Conservation (phyloP, 2,888 invertebrate genomes). For the Hydriomena furcata region DNA sequence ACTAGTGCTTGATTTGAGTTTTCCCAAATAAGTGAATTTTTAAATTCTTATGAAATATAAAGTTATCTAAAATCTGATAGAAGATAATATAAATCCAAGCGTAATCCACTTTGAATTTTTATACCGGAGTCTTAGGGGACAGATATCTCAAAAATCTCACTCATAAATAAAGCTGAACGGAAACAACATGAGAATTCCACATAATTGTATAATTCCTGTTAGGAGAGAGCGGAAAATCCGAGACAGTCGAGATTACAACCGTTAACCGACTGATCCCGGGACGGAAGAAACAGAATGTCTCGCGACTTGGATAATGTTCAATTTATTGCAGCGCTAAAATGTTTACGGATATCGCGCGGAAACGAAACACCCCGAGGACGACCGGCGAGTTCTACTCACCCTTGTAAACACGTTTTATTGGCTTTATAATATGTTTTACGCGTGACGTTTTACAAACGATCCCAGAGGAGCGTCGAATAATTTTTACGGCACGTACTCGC, state of each 20-base stretch:
- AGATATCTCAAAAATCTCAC: slow-evolving; percentile 40
- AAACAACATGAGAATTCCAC: slow-evolving; percentile 59
- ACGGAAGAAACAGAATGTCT: slow-evolving; percentile 80
- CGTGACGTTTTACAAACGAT: slow-evolving; percentile 84
- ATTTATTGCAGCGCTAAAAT: slow-evolving; percentile 83
- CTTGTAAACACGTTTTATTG: slow-evolving; percentile 84
- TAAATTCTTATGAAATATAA: too few relatives aligned
- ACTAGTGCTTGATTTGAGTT: too few relatives aligned
- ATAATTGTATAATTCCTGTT: slow-evolving; percentile 75
- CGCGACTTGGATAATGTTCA: slow-evolving; percentile 80
- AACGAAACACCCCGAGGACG: slow-evolving; percentile 62
- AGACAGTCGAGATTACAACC: slow-evolving; percentile 77
- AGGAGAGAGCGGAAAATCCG: slow-evolving; percentile 68
- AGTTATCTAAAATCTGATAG: neutral
- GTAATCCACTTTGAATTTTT: slow-evolving; percentile 23
- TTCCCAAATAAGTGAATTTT: too few relatives aligned
- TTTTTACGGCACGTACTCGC: slow-evolving; percentile 80
- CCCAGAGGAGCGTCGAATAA: slow-evolving; percentile 79
- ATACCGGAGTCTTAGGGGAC: slow-evolving; percentile 28
- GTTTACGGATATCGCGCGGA: slow-evolving; percentile 80
- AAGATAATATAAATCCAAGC: slow-evolving; percentile 6
- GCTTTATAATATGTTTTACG: slow-evolving; percentile 84
- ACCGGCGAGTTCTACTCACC: slow-evolving; percentile 78
- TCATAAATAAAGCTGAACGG: slow-evolving; percentile 43
- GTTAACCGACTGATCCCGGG: slow-evolving; percentile 80